Evolutionary conservation across 1,140 invertebrate genomes (phyloP).

Genomic region (Oncopodura yosiiana): DNA sequence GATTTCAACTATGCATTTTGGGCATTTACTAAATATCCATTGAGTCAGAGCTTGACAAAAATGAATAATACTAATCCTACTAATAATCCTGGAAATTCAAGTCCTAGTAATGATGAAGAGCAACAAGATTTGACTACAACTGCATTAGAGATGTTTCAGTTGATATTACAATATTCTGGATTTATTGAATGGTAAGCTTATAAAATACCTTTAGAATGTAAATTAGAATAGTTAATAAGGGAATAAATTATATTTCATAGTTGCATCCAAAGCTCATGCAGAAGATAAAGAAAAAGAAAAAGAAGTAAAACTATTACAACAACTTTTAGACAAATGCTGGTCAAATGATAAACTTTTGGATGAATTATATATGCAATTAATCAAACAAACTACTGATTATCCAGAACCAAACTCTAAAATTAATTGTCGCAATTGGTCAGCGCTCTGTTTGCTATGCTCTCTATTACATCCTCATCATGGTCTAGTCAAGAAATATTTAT

Average conservation of each 20-base stretch:
- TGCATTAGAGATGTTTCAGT: conserved; percentile 65
- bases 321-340: conserved; percentile 80
- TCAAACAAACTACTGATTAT: conserved; percentile 88
- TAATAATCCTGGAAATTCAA: no score
- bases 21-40: conserved; percentile 71
- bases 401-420: conserved; percentile 79
- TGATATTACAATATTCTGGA: conserved; percentile 69
- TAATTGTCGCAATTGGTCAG: conserved; percentile 81
- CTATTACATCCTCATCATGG: conserved; percentile 76
- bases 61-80: conserved; percentile 72
- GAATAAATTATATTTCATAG: no score
- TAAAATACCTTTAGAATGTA: no score
- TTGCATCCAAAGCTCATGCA: neutral
- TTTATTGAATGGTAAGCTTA: neutral
- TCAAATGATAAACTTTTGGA: conserved; percentile 74
- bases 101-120: no score
- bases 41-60: conserved; percentile 70
- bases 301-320: conserved; percentile 76
- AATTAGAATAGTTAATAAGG: no score
- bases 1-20: conserved; percentile 76
- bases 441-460: conserved; percentile 77
- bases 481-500: conserved; percentile 73
- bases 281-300: conserved; percentile 57
- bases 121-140: no score
- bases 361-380: conserved; percentile 84